Evolutionary conservation across 2,113 vertebrate species (phyloP).

Genomic region (Sinocyclocheilus anshuiensis): DNA sequence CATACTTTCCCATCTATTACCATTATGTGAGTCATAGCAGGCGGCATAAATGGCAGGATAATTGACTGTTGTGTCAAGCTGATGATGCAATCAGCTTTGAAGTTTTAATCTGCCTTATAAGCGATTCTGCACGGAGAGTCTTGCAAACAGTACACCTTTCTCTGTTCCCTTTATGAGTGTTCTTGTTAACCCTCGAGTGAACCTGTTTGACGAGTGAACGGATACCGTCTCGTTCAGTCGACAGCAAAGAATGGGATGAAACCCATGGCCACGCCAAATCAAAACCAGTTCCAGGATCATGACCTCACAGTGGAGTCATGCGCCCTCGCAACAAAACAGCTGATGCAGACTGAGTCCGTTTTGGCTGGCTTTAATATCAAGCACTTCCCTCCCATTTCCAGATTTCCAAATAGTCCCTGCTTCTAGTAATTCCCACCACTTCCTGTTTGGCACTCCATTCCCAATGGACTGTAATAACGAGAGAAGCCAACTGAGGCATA

Average conservation of each 20-base stretch:
- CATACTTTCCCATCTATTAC: neutral
- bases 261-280: neutral
- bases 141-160: neutral
- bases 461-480: neutral
- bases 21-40: neutral
- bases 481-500: neutral
- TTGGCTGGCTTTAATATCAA: slow-evolving; percentile 16
- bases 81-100: slow-evolving; percentile 25
- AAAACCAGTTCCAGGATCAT: neutral
- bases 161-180: no score
- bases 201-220: neutral
- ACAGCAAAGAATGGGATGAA: neutral
- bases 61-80: slow-evolving; percentile 31
- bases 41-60: slow-evolving; percentile 1
- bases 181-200: neutral
- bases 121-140: neutral
- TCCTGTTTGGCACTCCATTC: slow-evolving; percentile 24
- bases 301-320: neutral
- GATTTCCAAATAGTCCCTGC: slow-evolving; percentile 30
- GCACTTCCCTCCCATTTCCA: slow-evolving; percentile 20
- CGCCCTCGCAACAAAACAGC: slow-evolving; percentile 31
- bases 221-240: neutral
- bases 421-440: slow-evolving; percentile 52
- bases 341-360: slow-evolving; percentile 16
- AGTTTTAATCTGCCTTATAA: slow-evolving; percentile 22